A percentile compares a stretch with the other conserved stretches of the same genome.
Evolutionary conservation across 2,113 vertebrate species (phyloP).

Genomic region (Synodontis membranacea): DNA sequence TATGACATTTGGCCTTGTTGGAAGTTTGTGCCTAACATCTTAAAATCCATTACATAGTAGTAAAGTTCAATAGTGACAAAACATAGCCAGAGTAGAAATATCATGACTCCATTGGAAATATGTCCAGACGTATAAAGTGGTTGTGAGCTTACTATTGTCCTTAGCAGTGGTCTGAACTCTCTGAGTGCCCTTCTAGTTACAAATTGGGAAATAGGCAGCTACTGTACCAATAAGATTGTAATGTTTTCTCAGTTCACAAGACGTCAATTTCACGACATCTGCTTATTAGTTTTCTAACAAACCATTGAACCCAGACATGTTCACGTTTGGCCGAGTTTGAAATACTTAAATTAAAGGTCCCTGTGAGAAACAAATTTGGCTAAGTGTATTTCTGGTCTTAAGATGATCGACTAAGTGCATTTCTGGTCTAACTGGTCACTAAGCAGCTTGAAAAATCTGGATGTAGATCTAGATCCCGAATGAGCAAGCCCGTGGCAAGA

Average conservation of each 20-base stretch:
- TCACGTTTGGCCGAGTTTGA: background rate
- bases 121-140: too few relatives aligned
- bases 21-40: too few relatives aligned
- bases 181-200: too few relatives aligned
- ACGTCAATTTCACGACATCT: background rate
- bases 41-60: too few relatives aligned
- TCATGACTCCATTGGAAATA: too few relatives aligned
- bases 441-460: background rate
- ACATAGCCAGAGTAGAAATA: too few relatives aligned
- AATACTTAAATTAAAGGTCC: background rate
- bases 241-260: background rate
- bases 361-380: background rate
- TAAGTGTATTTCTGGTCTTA: background rate
- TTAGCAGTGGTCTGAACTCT: too few relatives aligned
- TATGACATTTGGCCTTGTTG: too few relatives aligned
- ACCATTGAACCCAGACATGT: background rate
- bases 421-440: background rate
- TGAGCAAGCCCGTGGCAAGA: background rate
- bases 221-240: background rate
- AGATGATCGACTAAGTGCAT: too few relatives aligned
- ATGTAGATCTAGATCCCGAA: background rate
- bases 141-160: too few relatives aligned
- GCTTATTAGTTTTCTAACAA: background rate
- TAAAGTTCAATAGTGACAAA: too few relatives aligned
- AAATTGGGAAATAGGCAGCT: background rate